Conservation (phyloP, 1,140 invertebrate species). For the Steinernema feltiae region DNA sequence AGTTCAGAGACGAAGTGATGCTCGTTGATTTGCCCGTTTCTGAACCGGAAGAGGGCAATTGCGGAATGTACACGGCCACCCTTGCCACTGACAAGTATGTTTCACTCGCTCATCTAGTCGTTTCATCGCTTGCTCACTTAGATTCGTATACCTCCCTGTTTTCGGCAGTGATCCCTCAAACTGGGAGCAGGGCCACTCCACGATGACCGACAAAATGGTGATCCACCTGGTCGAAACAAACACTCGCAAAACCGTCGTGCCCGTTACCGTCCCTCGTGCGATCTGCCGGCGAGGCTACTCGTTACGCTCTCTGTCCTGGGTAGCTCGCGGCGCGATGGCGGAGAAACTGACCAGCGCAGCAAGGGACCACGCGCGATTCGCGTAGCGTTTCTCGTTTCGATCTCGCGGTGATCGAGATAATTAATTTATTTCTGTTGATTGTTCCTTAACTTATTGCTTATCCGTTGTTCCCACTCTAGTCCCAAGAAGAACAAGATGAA, state of each 20-base stretch:
- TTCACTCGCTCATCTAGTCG: neutral
- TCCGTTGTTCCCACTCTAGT: neutral
- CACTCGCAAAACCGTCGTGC: slow-evolving; percentile 39
- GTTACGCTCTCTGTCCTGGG: slow-evolving; percentile 39
- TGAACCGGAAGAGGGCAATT: slow-evolving; percentile 40
- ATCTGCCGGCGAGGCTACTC: slow-evolving; percentile 44
- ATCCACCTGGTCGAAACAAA: slow-evolving; percentile 43
- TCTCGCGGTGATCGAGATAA: too few species aligned
- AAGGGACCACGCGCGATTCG: slow-evolving; percentile 10
- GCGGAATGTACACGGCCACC: slow-evolving; percentile 45
- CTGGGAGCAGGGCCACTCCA: slow-evolving; percentile 44
- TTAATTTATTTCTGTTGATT: slow-evolving; percentile 15
- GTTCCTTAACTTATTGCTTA: neutral
- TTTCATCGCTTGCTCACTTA: slow-evolving; percentile 9
- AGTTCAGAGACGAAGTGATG: slow-evolving; percentile 34
- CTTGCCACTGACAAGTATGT: slow-evolving; percentile 46
- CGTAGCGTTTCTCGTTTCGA: neutral
- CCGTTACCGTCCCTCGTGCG: slow-evolving; percentile 39
- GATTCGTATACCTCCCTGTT: slow-evolving; percentile 45
- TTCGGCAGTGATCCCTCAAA: slow-evolving; percentile 44
- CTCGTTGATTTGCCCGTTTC: slow-evolving; percentile 41
- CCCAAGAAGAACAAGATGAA: neutral
- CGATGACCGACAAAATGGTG: slow-evolving; percentile 49
- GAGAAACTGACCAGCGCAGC: slow-evolving; percentile 36
- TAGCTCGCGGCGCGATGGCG: slow-evolving; percentile 32